phyloP scores from a whole-genome alignment of 2,888 invertebrate species.

The Limnephilus lunatus region DNA sequence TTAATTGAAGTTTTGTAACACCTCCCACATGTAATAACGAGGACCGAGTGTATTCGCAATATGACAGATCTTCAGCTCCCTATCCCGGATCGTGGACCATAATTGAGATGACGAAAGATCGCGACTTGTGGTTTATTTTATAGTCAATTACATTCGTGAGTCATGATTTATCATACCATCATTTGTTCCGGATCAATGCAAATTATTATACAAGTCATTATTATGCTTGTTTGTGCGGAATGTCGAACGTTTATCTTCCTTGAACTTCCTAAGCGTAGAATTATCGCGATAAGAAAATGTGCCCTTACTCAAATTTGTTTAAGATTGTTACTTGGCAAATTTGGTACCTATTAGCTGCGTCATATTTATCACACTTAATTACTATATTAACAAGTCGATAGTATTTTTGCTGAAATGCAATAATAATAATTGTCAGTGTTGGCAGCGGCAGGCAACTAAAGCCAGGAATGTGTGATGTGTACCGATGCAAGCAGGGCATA shows the following conservation, averaged over 20 bases:
- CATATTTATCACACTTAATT: neutral
- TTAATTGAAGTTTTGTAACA: neutral
- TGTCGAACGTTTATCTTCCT: neutral
- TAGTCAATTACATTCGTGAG: neutral
- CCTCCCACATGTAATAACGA: neutral
- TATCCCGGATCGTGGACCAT: neutral
- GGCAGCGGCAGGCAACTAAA: neutral
- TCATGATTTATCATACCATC: neutral
- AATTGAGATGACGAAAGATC: too few species aligned
- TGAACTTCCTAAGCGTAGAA: neutral
- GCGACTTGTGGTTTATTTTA: neutral
- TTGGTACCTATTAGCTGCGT: neutral
- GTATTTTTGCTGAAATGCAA: neutral
- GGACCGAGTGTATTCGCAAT: neutral
- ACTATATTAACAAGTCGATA: neutral
- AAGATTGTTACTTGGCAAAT: neutral
- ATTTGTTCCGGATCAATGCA: neutral
- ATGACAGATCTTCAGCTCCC: neutral
- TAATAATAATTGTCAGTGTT: neutral
- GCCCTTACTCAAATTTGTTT: neutral
- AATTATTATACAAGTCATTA: neutral
- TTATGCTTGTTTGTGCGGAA: neutral
- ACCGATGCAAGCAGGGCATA: neutral
- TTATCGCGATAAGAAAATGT: neutral
- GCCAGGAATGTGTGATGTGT: neutral